Conservation (phyloP, 2,888 invertebrate genomes). For the Acanthosepion pharaonis region DNA sequence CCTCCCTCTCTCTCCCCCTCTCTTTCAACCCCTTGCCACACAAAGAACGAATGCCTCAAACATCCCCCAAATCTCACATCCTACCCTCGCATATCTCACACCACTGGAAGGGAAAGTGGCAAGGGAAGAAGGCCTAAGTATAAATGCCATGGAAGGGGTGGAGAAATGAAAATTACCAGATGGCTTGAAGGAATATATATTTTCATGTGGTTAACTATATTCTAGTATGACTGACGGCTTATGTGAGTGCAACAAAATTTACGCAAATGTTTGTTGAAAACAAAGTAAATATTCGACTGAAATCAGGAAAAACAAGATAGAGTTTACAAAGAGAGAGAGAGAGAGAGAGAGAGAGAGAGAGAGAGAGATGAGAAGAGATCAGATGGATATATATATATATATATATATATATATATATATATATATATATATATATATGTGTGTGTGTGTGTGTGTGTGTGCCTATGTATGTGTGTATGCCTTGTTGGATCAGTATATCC, state of each 20-base stretch:
- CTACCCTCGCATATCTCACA: background rate
- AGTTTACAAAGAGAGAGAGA: background rate
- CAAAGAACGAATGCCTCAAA: background rate
- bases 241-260: background rate
- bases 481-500: no score
- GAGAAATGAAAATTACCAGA: background rate
- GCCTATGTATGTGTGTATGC: no score
- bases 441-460: no score
- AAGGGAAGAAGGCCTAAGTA: background rate
- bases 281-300: background rate
- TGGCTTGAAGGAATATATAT: background rate
- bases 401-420: no score
- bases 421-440: no score
- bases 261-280: background rate
- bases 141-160: background rate
- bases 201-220: background rate
- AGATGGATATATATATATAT: no score
- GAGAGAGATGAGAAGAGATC: background rate
- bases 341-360: background rate
- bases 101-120: background rate
- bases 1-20: no score
- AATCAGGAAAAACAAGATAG: background rate
- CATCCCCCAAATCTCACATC: background rate
- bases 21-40: no score
- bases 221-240: background rate